Evolutionary conservation across 2,888 invertebrate genomes (phyloP), one percentile per base, ranked within the genome.

Genomic region (Lasioglossum marginatum): DNA sequence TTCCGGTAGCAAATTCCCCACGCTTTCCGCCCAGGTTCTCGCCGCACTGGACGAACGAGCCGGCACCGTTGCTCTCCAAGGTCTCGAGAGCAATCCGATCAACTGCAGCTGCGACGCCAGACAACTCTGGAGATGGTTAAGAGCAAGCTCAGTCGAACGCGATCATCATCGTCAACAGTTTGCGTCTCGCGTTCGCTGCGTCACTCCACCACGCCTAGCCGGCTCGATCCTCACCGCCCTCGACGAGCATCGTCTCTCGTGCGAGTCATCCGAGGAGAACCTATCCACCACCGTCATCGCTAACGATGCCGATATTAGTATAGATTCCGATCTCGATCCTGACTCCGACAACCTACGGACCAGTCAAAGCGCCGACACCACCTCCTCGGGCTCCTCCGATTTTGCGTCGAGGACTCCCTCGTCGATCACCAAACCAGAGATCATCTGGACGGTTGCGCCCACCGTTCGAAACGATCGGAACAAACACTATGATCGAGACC

Each of bases 391-490:
- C 52, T 52, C 52, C 52, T 68, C 68, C 23, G 37, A 23, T n/a
- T 37, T 14, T 14, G 95, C 96, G 0, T 88, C 88, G 31, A 96
- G 96, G 77, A 72, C 27, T 2, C 16, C 72, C 3, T 96, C 97
- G 0, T 93, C 91, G 0, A 97, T 97, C 0, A 96, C 97, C 0
- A 98, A 98, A 91, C 98, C 98, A 0, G 98, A 98, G 92, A 98
- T 98, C 31, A 98, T 98, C 91, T 98, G 98, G 98, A 98, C 98
- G 4, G 96, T 98, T 23, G 97, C 97, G n/a, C 97, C 98, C 5
- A 96, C 97, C 0, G 96, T 83, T 95, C 96, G 60, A 96, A 97
- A 82, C 96, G 96, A 40, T 95, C 96, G 91, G 96, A 96, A 91
- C 94, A 96, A 96, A 96, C 93, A 95, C 95, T 83, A 96, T 95